Evolutionary conservation across 2,797 vertebrate species (phyloP).

Genomic region (Aphelocoma californica): DNA sequence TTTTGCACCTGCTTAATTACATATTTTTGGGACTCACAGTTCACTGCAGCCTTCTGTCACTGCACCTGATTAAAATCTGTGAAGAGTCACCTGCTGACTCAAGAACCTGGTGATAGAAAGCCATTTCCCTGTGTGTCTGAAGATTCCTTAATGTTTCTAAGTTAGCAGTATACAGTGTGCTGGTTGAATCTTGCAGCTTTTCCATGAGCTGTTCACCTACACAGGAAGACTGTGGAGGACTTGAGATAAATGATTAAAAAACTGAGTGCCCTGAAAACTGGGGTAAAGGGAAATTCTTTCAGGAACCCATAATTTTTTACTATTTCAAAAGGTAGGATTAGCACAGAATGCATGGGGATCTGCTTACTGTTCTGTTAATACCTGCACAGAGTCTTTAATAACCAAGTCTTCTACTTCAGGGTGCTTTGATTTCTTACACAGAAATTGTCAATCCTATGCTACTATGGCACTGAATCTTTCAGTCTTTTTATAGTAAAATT

Average conservation of each 20-base stretch:
- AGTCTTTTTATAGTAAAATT: background rate
- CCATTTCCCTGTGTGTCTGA: background rate
- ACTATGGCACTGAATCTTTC: background rate
- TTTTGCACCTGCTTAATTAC: conserved; percentile 16
- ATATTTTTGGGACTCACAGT: background rate
- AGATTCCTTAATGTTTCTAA: background rate
- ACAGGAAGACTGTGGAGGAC: background rate
- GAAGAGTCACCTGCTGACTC: background rate
- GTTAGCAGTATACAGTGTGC: background rate
- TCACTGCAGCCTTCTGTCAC: conserved; percentile 9
- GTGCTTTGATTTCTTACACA: background rate
- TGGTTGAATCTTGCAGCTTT: background rate
- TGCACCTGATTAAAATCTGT: background rate
- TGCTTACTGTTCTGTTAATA: background rate
- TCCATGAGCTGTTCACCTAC: background rate
- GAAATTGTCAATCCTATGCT: background rate
- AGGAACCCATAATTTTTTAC: background rate
- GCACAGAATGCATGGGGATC: background rate
- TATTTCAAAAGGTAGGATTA: background rate
- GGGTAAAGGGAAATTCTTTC: background rate
- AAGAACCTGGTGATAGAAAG: background rate
- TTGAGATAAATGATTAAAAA: background rate
- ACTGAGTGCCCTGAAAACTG: background rate
- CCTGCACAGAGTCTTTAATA: background rate
- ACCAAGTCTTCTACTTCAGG: background rate